Base-by-base conservation (phyloP, 1,140 invertebrate genomes). In the Apis cerana region DNA sequence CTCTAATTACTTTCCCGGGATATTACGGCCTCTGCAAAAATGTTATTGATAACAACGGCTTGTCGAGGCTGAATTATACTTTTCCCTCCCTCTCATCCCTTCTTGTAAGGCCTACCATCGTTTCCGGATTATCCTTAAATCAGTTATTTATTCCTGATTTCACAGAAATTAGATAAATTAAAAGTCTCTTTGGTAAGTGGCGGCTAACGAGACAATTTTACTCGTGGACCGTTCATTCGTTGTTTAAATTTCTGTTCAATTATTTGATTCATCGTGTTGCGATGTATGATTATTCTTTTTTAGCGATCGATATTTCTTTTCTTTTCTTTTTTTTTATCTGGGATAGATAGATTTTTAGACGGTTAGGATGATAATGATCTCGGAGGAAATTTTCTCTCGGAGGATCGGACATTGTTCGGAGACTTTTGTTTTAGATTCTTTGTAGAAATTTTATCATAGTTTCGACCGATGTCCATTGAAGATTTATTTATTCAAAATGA, bases 1-100 rank as follows among this genome's bases (percentile, higher is more conserved):
- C 91, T 91, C 92, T 91, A 92, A 93, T 92, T 92, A 91, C 90
- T 92, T 91, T 92, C 87, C 88, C 88, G 87, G 86, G 87, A 88
- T 88, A 88, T 88, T 88, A 88, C 87, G 84, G 87, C 87, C 88
- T 88, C 87, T 88, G 89, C 68, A 85, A 91, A 92, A 92, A 90
- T 91, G 82, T 92, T 92, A 91, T 91, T 91, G 90, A 91, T 91
- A 91, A 90, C 90, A 91, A 89, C 88, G 84, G 83, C 88, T 89
- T 88, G 86, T 88, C 85, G 74, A 78, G 74, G 33, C 70, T 75
- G 68, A 82, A 82, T 85, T 88, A 80, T 85, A 88, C 72, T 82
- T 72, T 52, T 62, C 82, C 71, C 9, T 17, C 65, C 61, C 50
- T 15, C 9, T 13, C 19, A 21, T 2, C 54, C 71, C 15, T 12